Conservation (phyloP, 2,797 vertebrate species). For the Sandelia bainsii region DNA sequence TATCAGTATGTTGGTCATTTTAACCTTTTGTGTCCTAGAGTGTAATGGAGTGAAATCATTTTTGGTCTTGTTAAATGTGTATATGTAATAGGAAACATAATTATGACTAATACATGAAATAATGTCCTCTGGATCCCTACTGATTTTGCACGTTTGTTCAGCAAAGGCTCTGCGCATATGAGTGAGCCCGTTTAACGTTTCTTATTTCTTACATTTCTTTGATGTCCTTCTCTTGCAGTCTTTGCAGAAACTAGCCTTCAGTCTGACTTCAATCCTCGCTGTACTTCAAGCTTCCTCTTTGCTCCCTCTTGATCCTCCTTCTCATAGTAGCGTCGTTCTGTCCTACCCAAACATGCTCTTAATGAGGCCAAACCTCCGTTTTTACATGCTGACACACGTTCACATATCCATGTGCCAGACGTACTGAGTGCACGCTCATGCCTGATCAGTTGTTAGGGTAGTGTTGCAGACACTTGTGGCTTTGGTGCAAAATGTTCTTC, state of each 20-base stretch:
- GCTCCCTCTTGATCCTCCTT: constrained; percentile 73
- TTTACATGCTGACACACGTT: constrained; percentile 36
- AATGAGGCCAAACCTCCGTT: constrained; percentile 71
- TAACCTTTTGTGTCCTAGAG: not conserved
- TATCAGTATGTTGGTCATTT: not conserved
- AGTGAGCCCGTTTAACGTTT: constrained; percentile 69
- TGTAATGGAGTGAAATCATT: constrained; percentile 6
- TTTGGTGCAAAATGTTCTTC: constrained; percentile 44
- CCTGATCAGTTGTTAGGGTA: constrained; percentile 29
- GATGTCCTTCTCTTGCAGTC: constrained; percentile 62
- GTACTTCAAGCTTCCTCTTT: constrained; percentile 67
- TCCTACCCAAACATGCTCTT: constrained; percentile 68
- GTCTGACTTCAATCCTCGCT: constrained; percentile 66
- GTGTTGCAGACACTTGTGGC: constrained; percentile 25
- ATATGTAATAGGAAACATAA: constrained; percentile 25
- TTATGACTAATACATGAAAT: constrained; percentile 17
- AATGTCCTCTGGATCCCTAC: constrained; percentile 19
- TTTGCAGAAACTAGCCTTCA: constrained; percentile 69
- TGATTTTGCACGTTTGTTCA: constrained; percentile 44
- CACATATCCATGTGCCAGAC: constrained; percentile 12
- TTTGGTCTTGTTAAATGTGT: constrained; percentile 9
- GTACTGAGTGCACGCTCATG: constrained; percentile 5
- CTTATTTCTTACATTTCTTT: constrained; percentile 67
- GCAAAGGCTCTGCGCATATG: constrained; percentile 43
- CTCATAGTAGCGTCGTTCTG: constrained; percentile 54